Evolutionary conservation across 2,888 invertebrate genomes (phyloP).

Genomic region (Cecidostiba fungosa): DNA sequence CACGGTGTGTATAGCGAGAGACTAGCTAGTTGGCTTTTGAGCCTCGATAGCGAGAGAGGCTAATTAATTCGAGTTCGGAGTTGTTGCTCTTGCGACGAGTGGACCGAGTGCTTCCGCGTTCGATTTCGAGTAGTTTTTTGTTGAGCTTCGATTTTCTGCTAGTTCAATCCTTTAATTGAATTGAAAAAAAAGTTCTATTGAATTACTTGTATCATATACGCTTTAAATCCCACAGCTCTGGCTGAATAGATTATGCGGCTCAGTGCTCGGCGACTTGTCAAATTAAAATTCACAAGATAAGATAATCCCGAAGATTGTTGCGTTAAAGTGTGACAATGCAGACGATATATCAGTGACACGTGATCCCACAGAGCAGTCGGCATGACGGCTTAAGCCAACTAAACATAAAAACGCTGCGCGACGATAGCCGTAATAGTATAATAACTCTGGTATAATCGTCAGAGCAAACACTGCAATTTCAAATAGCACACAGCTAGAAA

Average conservation of each 20-base stretch:
- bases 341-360: conserved; percentile 38
- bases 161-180: neutral
- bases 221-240: neutral
- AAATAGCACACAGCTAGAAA: neutral
- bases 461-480: neutral
- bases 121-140: neutral
- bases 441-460: neutral
- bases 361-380: conserved; percentile 16
- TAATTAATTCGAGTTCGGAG: conserved; percentile 8
- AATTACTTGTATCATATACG: neutral
- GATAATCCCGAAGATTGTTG: conserved; percentile 6
- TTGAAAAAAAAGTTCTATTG: too few relatives aligned
- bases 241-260: neutral
- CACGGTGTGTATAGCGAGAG: neutral
- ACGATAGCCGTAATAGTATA: conserved; percentile 2
- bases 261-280: neutral
- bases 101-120: neutral
- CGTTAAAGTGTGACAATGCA: conserved; percentile 25
- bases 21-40: neutral
- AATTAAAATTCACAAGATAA: conserved; percentile 10
- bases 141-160: neutral
- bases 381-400: neutral
- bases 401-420: neutral
- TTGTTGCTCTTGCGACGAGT: neutral
- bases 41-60: neutral